These are phyloP conservation scores for Acanthosepion esculentum DNA, from an alignment of 2,888 invertebrate genomes.

Conservation along the genomic window DNA sequence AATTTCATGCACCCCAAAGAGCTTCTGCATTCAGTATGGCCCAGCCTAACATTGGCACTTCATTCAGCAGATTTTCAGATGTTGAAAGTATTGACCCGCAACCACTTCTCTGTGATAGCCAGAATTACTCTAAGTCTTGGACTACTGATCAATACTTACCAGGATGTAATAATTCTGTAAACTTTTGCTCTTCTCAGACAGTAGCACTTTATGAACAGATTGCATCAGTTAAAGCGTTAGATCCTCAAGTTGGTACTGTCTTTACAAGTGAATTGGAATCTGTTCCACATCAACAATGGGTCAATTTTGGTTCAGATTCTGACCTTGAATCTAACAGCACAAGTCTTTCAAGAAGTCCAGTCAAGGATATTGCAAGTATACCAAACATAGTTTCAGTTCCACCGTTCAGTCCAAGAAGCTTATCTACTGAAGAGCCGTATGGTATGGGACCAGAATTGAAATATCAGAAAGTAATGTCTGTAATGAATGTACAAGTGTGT, in stretches of 20 bases:
- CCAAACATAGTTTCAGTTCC: background rate
- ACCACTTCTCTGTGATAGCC: no score
- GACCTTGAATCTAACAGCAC: background rate
- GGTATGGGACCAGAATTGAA: background rate
- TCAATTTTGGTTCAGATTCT: background rate
- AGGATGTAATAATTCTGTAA: no score
- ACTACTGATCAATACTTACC: no score
- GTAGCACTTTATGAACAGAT: no score
- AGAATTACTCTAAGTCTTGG: no score
- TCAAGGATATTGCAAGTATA: slow-evolving; percentile 18
- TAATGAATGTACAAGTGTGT: background rate
- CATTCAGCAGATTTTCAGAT: no score
- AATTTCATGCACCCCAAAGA: no score
- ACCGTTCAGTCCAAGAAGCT: background rate
- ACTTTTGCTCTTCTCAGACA: no score
- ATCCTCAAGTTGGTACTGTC: background rate
- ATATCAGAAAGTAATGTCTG: background rate
- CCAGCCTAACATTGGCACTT: no score
- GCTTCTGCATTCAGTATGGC: no score
- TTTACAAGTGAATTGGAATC: background rate
- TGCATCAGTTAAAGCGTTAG: no score
- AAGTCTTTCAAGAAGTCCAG: background rate
- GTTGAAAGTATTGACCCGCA: no score
- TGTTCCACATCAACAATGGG: background rate
- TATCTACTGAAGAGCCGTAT: background rate